phyloP scores from a whole-genome alignment of 2,888 invertebrate genomes.

The Chorisops tibialis region DNA sequence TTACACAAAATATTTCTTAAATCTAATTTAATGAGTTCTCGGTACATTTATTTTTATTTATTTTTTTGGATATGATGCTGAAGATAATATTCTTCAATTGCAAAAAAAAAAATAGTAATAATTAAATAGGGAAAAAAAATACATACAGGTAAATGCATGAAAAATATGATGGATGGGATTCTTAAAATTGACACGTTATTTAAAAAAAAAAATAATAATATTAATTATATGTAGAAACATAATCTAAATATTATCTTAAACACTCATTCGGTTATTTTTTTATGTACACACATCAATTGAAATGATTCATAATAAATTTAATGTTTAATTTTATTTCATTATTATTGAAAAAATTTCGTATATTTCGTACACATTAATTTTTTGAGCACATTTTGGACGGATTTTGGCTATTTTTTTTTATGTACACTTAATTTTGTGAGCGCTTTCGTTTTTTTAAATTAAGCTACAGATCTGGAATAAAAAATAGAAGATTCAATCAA shows the following conservation, averaged over 20 bases:
- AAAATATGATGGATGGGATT: too few relatives aligned
- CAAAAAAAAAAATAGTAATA: too few relatives aligned
- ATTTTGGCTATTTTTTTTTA: constrained; percentile 14
- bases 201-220: too few relatives aligned
- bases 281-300: neutral
- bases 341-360: constrained; percentile 2
- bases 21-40: too few relatives aligned
- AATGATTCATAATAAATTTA: neutral
- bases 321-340: neutral
- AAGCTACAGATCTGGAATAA: constrained; percentile 12
- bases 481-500: neutral
- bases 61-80: too few relatives aligned
- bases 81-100: too few relatives aligned
- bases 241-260: neutral
- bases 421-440: constrained; percentile 12
- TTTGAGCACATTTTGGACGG: constrained; percentile 21
- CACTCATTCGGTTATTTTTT: neutral
- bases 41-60: too few relatives aligned
- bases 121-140: too few relatives aligned
- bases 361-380: neutral
- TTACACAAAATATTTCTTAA: too few relatives aligned
- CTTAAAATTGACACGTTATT: too few relatives aligned
- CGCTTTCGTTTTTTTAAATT: neutral
- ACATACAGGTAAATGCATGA: too few relatives aligned
- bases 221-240: too few relatives aligned